Base-by-base conservation (phyloP, 2,888 invertebrate species). In the Fissipunctia ypsillon region DNA sequence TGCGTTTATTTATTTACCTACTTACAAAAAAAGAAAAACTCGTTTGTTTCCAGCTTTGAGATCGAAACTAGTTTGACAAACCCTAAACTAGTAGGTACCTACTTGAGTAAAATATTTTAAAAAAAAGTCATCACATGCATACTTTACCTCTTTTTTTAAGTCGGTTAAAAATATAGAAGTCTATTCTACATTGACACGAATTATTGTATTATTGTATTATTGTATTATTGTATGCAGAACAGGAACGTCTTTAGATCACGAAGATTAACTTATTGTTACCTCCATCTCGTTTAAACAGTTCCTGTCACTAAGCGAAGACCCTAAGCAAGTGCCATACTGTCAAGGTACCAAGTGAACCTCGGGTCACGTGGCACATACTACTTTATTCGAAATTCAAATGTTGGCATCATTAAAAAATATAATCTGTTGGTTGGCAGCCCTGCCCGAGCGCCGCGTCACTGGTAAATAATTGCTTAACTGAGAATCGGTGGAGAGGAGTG, bases 391-490 rank as follows among this genome's bases (percentile, higher is more conserved):
- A 93, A 91, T 92, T 93, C 87, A 88, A 92, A 93, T 91, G 92
- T 90, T 90, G 91, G 88, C 90, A 90, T 91, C 92, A 92, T 93
- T 93, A 92, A 93, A 94, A 93, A 94, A 91, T 90, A 91, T 91
- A 92, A 92, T 91, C 86, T 86, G 85, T 80, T 69, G 87, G 92
- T 92, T 94, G 94, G 92, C 93, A 94, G 86, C 95, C 94, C 94
- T 93, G 92, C 54, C 63, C 84, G 83, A 88, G 89, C 86, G 88
- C 93, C 90, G 90, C 91, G 92, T 92, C 92, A 91, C 94, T 92
- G 92, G 93, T 94, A 95, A 94, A 95, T 95, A 95, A 95, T 94
- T 94, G 94, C 93, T 91, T 88, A 91, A 94, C 90, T 88, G 89
- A 73, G 87, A 90, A 88, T 28, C 86, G 41, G 79, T 94, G 86